These are phyloP conservation scores for Andrena bucephala DNA, from an alignment of 2,888 invertebrate genomes.

Conservation along the genomic window DNA sequence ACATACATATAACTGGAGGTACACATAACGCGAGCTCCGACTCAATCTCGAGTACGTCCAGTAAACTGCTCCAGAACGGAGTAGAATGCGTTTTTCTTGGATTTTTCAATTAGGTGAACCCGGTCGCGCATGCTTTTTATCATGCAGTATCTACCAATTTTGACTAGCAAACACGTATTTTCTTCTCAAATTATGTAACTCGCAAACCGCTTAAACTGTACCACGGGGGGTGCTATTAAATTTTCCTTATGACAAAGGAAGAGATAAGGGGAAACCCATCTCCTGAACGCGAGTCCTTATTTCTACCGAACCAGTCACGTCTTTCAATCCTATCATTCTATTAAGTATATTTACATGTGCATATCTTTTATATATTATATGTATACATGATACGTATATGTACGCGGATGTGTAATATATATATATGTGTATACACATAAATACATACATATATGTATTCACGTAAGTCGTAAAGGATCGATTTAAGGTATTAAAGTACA, in stretches of 20 bases:
- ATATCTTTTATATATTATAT: slow-evolving; percentile 14
- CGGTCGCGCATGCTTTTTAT: slow-evolving; percentile 75
- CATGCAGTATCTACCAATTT: slow-evolving; percentile 72
- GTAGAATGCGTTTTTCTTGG: no score
- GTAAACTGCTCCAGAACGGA: no score
- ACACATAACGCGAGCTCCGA: no score
- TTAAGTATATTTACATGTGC: slow-evolving; percentile 6
- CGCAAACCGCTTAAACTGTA: not conserved
- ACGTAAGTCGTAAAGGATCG: slow-evolving; percentile 48
- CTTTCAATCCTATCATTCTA: not conserved
- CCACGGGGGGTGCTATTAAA: no score
- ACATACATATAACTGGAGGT: not conserved
- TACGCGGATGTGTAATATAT: not conserved
- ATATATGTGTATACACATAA: not conserved
- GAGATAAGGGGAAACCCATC: not conserved
- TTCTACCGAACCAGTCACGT: slow-evolving; percentile 1
- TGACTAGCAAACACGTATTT: slow-evolving; percentile 3
- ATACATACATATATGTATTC: slow-evolving; percentile 25
- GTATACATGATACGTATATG: slow-evolving; percentile 20
- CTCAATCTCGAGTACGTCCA: no score
- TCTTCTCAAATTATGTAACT: slow-evolving; percentile 8
- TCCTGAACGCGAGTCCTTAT: not conserved
- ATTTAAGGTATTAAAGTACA: slow-evolving; percentile 58
- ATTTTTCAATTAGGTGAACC: slow-evolving; percentile 22
- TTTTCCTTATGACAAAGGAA: not conserved